Percentiles rank a stretch among this genome's conserved stretches.
Conservation (phyloP, 1,140 invertebrate species). For the Aphis gossypii region DNA sequence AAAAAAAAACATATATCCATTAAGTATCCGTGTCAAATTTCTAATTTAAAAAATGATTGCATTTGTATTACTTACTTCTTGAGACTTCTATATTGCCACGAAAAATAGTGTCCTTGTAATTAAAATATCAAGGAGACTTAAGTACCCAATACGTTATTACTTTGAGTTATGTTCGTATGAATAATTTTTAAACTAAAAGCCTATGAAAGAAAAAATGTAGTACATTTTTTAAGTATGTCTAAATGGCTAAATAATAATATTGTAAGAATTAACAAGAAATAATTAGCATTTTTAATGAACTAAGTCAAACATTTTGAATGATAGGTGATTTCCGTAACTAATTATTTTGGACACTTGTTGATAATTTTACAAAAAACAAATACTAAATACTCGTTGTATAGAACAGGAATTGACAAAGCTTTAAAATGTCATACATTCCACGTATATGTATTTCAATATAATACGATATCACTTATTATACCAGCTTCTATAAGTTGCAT, state of each 20-base stretch:
- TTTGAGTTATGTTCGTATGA: neutral
- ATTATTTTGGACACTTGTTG: constrained; percentile 8
- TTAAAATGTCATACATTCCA: neutral
- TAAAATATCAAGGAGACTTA: neutral
- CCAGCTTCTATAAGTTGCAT: too few relatives aligned
- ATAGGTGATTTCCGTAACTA: neutral
- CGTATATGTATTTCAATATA: too few relatives aligned
- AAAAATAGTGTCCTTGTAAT: neutral
- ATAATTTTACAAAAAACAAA: neutral
- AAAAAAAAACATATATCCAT: neutral
- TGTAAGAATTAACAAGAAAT: constrained; percentile 15
- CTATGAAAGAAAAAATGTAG: neutral
- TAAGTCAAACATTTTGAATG: constrained; percentile 12
- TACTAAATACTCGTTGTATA: neutral
- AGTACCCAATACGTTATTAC: neutral
- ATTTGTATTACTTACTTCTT: neutral
- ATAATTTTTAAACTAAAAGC: neutral
- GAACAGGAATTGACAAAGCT: neutral
- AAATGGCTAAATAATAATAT: neutral
- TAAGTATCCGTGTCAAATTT: neutral
- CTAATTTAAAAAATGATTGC: neutral
- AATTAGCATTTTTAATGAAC: constrained; percentile 24
- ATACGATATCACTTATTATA: too few relatives aligned
- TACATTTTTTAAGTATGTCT: neutral
- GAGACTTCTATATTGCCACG: neutral